Conservation (phyloP, 2,888 invertebrate genomes). For the Halocaridina rubra region DNA sequence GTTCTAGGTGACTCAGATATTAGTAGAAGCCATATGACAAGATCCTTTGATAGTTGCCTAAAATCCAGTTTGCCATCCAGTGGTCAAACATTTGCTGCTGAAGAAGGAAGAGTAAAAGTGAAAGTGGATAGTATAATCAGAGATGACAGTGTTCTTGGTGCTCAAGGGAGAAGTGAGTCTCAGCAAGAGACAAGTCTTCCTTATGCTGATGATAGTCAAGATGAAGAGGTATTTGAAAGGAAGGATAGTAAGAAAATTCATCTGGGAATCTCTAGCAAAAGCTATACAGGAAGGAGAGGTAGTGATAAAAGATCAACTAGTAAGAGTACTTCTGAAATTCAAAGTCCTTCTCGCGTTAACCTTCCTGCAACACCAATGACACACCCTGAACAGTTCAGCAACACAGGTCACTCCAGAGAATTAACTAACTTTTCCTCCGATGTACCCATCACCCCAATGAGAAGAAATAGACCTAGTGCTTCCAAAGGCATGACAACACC, state of each 20-base stretch:
- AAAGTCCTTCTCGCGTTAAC: conserved; percentile 22
- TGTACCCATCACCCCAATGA: conserved; percentile 4
- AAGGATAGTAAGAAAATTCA: not conserved
- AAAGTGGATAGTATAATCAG: conserved; percentile 27
- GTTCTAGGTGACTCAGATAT: conserved; percentile 8
- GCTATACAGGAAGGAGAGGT: not conserved
- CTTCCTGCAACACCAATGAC: conserved; percentile 62
- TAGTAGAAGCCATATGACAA: not conserved
- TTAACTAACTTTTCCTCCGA: conserved; percentile 3
- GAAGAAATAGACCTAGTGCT: not conserved
- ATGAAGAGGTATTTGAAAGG: conserved; percentile 28
- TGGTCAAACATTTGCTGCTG: conserved; percentile 39
- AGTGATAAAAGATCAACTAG: not conserved
- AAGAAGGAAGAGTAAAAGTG: conserved; percentile 35
- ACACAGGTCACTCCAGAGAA: not conserved
- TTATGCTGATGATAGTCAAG: conserved; percentile 39
- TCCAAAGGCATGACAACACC: not conserved
- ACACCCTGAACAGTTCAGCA: conserved; percentile 57
- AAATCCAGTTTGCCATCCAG: conserved; percentile 28
- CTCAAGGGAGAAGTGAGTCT: not conserved
- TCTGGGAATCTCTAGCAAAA: not conserved
- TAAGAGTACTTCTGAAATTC: not conserved
- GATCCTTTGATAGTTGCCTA: not conserved
- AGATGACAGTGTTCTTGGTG: conserved; percentile 41
- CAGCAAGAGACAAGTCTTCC: conserved; percentile 33